Conservation (phyloP, 1,140 invertebrate genomes). For the Bombus ignitus region DNA sequence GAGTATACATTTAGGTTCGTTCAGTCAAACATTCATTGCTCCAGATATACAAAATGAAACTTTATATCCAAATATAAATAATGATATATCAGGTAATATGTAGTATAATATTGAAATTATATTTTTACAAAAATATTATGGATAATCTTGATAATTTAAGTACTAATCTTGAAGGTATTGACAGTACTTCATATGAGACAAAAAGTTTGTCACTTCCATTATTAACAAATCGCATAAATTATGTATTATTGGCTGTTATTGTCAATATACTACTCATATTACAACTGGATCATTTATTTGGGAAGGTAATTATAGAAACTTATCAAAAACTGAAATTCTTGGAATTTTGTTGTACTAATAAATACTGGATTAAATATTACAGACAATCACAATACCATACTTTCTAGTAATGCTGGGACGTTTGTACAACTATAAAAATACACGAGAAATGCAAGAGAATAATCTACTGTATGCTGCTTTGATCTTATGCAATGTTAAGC, state of each 20-base stretch:
- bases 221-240: conserved; percentile 58
- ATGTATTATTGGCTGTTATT: conserved; percentile 66
- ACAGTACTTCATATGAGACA: neutral
- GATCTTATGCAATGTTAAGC: conserved; percentile 66
- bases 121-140: neutral
- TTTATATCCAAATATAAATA: neutral
- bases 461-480: conserved; percentile 58
- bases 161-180: neutral
- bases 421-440: conserved; percentile 29
- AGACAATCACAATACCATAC: conserved; percentile 56
- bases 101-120: neutral
- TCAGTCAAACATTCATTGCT: neutral
- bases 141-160: neutral
- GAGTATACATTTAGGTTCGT: neutral
- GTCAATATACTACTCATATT: conserved; percentile 70
- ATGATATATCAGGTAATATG: conserved; percentile 13
- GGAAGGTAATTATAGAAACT: conserved; percentile 68
- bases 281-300: conserved; percentile 67
- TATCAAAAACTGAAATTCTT: conserved; percentile 11
- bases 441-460: conserved; percentile 29
- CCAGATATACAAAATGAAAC: neutral
- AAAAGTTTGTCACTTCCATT: conserved; percentile 2
- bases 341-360: neutral
- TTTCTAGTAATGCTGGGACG: conserved; percentile 51
- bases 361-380: conserved; percentile 34